Evolutionary conservation across 2,888 invertebrate species (phyloP), one percentile per base, ranked within the genome.

Genomic region (Toxonevra muliebris): DNA sequence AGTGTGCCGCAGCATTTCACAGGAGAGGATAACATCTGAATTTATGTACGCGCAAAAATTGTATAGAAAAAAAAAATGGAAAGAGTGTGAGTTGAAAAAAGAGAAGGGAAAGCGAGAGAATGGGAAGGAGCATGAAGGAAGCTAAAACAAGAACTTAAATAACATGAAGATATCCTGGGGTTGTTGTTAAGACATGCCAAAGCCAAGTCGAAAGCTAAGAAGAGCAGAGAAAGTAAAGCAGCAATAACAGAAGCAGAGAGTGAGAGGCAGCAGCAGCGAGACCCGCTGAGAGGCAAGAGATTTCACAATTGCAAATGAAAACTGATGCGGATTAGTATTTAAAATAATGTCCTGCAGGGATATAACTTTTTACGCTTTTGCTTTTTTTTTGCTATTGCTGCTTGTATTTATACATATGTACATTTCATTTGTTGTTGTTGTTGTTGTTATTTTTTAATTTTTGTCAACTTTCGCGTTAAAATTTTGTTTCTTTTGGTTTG

Each of bases 311-410:
- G 66, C 80, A 77, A 77, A 80, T 80, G 77, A 83, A 82, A 83
- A 82, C 83, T 82, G 83, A 79, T 82, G 81, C 80, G 82, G 82
- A 82, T 82, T 83, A 82, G 83, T 82, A 80, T 83, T 80, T 82
- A 79, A 82, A 83, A 83, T 82, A 82, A 82, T 82, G 81, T 83
- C 82, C 83, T 83, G 81, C 83, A 82, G 80, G 79, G 83, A 82
- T 80, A 82, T 82, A 79, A 81, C 77, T 83, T 77, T 75, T 72
- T 76, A 65, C 57, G 70, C 66, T 70, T 71, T 40, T 57, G 55
- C 57, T 40, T n/a, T 15, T 53, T 63, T 43, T 54, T 63, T 45
- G 20, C 20, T 17, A 42, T 62, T 62, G 57, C 55, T 63, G 63
- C 45, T 61, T 41, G 41, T 15, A 54, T 62, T 64, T 30, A 7